Evolutionary conservation across 2,797 vertebrate species (phyloP).

Genomic region (Cottoperca gobio): DNA sequence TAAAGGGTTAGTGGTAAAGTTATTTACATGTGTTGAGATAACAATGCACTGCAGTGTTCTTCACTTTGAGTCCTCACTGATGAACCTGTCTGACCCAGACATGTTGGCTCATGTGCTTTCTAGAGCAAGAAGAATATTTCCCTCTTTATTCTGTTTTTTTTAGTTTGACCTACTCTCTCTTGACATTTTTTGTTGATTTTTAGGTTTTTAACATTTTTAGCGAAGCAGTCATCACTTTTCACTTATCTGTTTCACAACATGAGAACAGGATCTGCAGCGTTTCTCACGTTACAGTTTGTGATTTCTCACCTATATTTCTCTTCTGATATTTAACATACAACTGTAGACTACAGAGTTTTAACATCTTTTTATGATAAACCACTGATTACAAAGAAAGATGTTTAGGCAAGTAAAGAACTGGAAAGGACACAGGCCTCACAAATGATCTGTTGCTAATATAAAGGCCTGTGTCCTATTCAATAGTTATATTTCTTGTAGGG

Average conservation of each 20-base stretch:
- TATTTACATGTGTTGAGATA: constrained; percentile 15
- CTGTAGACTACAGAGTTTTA: neutral
- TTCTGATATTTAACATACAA: constrained; percentile 1
- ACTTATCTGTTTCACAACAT: neutral
- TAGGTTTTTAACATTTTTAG: neutral
- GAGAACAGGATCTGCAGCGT: neutral
- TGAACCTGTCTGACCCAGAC: neutral
- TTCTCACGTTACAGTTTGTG: neutral
- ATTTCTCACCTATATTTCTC: neutral
- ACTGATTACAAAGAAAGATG: constrained; percentile 28
- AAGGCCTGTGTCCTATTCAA: constrained; percentile 10
- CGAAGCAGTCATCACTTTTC: neutral
- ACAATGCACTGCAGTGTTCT: neutral
- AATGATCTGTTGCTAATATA: constrained; percentile 18
- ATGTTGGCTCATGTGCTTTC: neutral
- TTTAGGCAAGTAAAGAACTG: constrained; percentile 3
- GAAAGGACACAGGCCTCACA: constrained; percentile 5
- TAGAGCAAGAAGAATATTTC: neutral
- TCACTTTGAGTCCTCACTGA: neutral
- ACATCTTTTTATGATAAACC: constrained; percentile 16
- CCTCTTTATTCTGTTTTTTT: constrained; percentile 7
- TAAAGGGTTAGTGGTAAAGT: constrained; percentile 35
- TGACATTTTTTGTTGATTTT: neutral
- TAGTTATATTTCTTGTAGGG: neutral
- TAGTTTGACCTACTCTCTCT: no score